A percentile compares a stretch with the other conserved stretches of the same genome.
Conservation (phyloP, 1,140 invertebrate species). For the Papilio glaucus region DNA sequence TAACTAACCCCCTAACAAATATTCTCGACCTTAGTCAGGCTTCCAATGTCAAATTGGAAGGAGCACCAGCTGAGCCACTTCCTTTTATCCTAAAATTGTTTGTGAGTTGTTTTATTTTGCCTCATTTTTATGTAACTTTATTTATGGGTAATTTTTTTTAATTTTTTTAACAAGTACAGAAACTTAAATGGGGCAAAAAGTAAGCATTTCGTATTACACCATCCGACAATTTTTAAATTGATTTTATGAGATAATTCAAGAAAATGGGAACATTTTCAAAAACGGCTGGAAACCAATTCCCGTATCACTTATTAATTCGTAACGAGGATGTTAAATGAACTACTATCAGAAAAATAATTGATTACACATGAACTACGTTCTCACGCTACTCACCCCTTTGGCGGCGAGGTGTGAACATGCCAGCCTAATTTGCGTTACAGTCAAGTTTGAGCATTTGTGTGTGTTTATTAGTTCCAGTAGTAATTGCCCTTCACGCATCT, state of each 20-base stretch:
- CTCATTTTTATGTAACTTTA: neutral
- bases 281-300: too few relatives aligned
- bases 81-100: too few relatives aligned
- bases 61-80: too few relatives aligned
- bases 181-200: neutral
- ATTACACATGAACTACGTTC: conserved; percentile 1
- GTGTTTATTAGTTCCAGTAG: conserved; percentile 12
- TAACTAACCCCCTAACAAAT: too few relatives aligned
- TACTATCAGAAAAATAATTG: neutral
- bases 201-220: too few relatives aligned
- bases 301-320: too few relatives aligned
- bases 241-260: neutral
- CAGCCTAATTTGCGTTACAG: conserved; percentile 20
- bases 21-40: too few relatives aligned
- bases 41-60: too few relatives aligned
- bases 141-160: neutral
- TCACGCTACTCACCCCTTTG: conserved; percentile 3
- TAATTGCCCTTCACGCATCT: neutral
- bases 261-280: neutral
- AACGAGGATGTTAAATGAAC: too few relatives aligned
- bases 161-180: neutral
- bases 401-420: conserved; percentile 27
- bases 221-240: too few relatives aligned
- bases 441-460: neutral
- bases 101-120: too few relatives aligned